Base-by-base conservation (phyloP, 92 coral and sea anemone species). In the Porites rus region DNA sequence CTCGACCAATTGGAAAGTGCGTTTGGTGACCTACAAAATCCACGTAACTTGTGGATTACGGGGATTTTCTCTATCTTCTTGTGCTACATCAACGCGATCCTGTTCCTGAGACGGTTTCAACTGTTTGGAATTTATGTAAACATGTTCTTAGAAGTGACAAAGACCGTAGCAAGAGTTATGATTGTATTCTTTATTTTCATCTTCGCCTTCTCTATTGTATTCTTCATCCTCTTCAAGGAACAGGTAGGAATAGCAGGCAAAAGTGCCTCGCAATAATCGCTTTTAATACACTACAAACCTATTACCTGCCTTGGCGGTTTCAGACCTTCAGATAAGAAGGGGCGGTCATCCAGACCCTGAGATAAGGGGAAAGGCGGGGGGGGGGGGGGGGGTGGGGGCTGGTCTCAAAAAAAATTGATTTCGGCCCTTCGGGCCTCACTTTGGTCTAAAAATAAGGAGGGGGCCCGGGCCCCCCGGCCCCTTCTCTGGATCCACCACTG, bases 131-230 rank as follows among this genome's bases (percentile, higher is more conserved):
- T 94, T 90, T 96, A 92, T 61, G 96, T 96, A 13, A 89, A 92
- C 67, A 96, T 96, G 98, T 95, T 94, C 84, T 58, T 92, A 24
- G 98, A 95, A 73, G 96, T 95, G 14, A 76, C 86, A 76, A 94
- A 87, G 77, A 94, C 97, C 10, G 87, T 95, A 20, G 56, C 65
- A 56, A 89, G 93, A 31, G 92, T 92, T 71, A 72, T 95, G 69
- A 71, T 86, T 46, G 82, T 92, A 10, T 93, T 95, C 65, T 84
- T 82, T 1, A 69, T 95, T 51, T 95, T 95, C 58, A 90, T 95
- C 64, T 24, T 95, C 69, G 94, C 91, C 8, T 95, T 93, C 83
- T 85, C 97, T 43, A 80, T 90, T 46, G 98, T 95, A 80, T 95
- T 95, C 83, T 91, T 81, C 66, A 79, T 95, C 63, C 87, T 95